phyloP scores from a whole-genome alignment of 2,797 vertebrate species.

The Bovichtus variegatus region DNA sequence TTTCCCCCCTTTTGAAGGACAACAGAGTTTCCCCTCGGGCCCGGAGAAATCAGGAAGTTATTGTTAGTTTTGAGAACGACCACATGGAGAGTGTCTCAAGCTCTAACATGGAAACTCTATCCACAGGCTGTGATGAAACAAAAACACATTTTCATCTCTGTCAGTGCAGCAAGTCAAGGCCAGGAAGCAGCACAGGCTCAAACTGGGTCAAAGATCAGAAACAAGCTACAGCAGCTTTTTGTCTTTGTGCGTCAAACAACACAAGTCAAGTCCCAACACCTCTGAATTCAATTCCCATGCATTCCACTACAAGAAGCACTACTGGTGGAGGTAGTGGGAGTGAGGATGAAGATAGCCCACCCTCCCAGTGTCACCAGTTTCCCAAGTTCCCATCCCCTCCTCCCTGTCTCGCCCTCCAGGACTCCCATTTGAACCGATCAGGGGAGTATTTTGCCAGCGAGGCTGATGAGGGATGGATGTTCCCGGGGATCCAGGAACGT shows the following conservation, averaged over 20 bases:
- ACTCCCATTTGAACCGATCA: constrained; percentile 61
- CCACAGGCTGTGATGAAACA: constrained; percentile 45
- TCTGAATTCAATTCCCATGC: constrained; percentile 35
- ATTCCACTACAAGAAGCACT: constrained; percentile 1
- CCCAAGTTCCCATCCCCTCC: constrained; percentile 30
- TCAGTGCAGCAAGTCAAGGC: constrained; percentile 5
- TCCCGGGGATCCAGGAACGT: constrained; percentile 17
- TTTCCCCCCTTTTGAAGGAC: neutral
- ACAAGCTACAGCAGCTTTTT: constrained; percentile 21
- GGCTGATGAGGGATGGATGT: constrained; percentile 2
- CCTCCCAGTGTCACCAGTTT: constrained; percentile 46
- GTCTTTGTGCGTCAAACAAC: constrained; percentile 12
- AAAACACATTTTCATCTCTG: constrained; percentile 52
- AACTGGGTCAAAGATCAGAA: constrained; percentile 43
- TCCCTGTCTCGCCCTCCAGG: constrained; percentile 19
- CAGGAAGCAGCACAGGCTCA: constrained; percentile 16
- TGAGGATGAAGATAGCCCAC: constrained; percentile 51
- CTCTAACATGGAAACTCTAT: constrained; percentile 37
- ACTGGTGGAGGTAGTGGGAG: neutral
- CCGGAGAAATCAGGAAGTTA: constrained; percentile 53
- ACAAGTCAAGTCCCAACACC: constrained; percentile 29
- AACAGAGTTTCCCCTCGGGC: constrained; percentile 11
- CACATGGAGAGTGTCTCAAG: constrained; percentile 74
- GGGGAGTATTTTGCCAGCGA: constrained; percentile 75
- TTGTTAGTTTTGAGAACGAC: constrained; percentile 78